Conservation (phyloP, 2,888 invertebrate species). For the Zeuzera pyrina region DNA sequence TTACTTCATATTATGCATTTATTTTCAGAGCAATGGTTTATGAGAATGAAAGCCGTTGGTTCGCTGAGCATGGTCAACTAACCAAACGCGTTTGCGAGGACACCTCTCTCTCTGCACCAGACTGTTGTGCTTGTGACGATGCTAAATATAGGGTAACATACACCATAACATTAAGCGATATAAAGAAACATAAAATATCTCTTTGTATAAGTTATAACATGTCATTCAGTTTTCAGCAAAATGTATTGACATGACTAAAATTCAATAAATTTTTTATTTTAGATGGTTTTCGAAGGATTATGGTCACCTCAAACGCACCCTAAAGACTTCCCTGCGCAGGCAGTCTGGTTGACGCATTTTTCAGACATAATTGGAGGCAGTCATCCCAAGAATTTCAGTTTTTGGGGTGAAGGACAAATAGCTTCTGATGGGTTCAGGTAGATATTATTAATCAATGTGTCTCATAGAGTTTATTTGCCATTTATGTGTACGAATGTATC, state of each 20-base stretch:
- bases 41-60: conserved; percentile 87
- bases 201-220: too few species aligned
- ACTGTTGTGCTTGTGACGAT: conserved; percentile 95
- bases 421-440: conserved; percentile 91
- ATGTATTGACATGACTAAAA: too few species aligned
- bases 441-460: conserved; percentile 15
- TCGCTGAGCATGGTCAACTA: conserved; percentile 89
- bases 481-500: conserved; percentile 1
- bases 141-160: conserved; percentile 88
- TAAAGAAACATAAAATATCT: too few species aligned
- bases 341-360: conserved; percentile 94
- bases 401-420: conserved; percentile 92
- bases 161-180: too few species aligned
- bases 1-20: too few species aligned
- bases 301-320: conserved; percentile 98
- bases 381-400: conserved; percentile 89
- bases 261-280: too few species aligned
- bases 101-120: conserved; percentile 71
- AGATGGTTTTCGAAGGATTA: conserved; percentile 91
- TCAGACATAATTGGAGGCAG: conserved; percentile 97
- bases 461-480: neutral
- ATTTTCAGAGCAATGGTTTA: conserved; percentile 84
- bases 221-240: too few species aligned
- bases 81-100: conserved; percentile 86
- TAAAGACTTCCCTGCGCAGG: conserved; percentile 90